Evolutionary conservation across 2,113 vertebrate genomes (phyloP), one percentile per base, ranked within the genome.

Genomic region (Morphnarchus princeps): DNA sequence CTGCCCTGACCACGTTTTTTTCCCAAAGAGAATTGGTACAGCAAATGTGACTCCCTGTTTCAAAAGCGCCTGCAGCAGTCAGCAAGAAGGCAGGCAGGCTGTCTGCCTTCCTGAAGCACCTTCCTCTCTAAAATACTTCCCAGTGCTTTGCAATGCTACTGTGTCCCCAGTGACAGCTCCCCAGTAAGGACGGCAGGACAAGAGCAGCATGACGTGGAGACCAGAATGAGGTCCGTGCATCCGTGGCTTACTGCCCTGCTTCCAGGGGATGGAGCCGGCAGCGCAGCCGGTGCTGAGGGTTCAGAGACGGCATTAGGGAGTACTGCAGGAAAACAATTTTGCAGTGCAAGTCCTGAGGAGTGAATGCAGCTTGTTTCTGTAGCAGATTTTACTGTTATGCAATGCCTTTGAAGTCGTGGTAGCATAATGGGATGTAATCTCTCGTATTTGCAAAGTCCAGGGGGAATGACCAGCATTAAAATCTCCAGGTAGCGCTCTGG

Each of bases 231-330:
- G 52, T 59, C 67, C 4, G 2, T 3, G 5, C 7, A 6, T 21
- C 63, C 0, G 0, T 6, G 29, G 26, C 52, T 10, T 9, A 11
- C 5, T 0, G 0, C 45, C 55, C 67, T 3, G 3, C 26, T 40
- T 54, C 40, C 20, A 10, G 36, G 2, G 52, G 47, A n/a, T 1
- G 3, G 55, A 34, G n/a, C 26, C 59, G 69, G 63, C 40, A 66
- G 72, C 66, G 49, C 63, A 52, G 16, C 38, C 1, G 0, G 21
- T 16, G 42, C 74, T 66, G 61, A 59, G 42, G 49, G 26, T 43
- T 62, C 62, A 47, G 34, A 69, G 4, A 6, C 28, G 4, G 2
- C 5, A 0, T 36, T 82, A 81, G 70, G 49, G 26, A 42, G 17
- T 1, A 17, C 34, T 8, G 14, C n/a, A 72, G 73, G 42, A 69